phyloP scores from a whole-genome alignment of 2,797 vertebrate genomes.

The Perodicticus potto region DNA sequence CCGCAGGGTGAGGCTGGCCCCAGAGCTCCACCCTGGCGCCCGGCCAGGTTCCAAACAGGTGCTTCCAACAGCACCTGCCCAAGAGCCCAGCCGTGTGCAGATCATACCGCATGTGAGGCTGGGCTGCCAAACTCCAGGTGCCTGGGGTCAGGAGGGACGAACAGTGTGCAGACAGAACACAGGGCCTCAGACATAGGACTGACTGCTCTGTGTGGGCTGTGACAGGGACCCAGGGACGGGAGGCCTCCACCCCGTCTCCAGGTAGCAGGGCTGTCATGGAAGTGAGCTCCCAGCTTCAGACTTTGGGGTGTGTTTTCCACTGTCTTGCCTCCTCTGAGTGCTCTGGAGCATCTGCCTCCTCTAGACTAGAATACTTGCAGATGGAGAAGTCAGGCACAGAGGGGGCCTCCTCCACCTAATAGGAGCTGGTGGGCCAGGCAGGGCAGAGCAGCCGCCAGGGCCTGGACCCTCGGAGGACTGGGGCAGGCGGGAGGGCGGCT shows the following conservation, averaged over 20 bases:
- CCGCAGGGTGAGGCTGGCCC: rapidly evolving
- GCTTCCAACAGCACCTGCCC: rapidly evolving
- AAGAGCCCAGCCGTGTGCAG: not conserved
- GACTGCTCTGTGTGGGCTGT: not conserved
- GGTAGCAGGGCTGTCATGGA: rapidly evolving
- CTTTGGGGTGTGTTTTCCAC: rapidly evolving
- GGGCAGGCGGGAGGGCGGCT: no score
- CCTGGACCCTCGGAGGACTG: rapidly evolving
- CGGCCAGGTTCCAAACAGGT: not conserved
- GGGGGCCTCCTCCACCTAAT: rapidly evolving
- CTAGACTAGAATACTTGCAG: rapidly evolving
- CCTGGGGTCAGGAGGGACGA: no score
- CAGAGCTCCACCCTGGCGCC: rapidly evolving
- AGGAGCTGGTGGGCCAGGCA: rapidly evolving
- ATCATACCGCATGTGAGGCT: not conserved
- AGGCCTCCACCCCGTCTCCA: rapidly evolving
- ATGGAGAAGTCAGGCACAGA: rapidly evolving
- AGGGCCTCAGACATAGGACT: not conserved
- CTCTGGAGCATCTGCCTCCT: rapidly evolving
- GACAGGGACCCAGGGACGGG: rapidly evolving
- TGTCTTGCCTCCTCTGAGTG: not conserved
- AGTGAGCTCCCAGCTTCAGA: rapidly evolving
- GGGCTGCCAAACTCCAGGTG: no score
- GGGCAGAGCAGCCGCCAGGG: rapidly evolving
- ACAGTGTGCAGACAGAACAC: rapidly evolving